Evolutionary conservation across 2,888 invertebrate species (phyloP).

Genomic region (Lasioglossum morio): DNA sequence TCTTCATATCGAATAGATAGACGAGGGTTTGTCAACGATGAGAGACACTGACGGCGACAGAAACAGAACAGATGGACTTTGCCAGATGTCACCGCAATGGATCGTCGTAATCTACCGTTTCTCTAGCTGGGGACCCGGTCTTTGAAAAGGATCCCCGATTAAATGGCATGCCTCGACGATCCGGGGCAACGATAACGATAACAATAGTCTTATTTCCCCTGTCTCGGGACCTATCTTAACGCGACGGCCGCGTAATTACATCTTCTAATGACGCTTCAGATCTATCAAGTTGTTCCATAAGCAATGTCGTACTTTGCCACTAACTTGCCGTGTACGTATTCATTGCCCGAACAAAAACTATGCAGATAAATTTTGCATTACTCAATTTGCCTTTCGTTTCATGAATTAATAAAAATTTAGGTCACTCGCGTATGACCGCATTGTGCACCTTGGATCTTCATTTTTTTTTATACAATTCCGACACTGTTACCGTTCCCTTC

Average conservation of each 20-base stretch:
- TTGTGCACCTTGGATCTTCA: no score
- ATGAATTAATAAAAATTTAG: background rate
- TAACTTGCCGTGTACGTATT: background rate
- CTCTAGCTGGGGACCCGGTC: slow-evolving; percentile 33
- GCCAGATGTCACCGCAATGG: slow-evolving; percentile 60
- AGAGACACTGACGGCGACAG: slow-evolving; percentile 62
- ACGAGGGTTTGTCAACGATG: slow-evolving; percentile 49
- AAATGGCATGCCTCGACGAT: slow-evolving; percentile 27
- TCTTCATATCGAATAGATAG: slow-evolving; percentile 44
- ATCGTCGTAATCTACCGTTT: slow-evolving; percentile 53
- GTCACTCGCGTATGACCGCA: background rate
- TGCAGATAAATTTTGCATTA: background rate
- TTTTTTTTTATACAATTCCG: no score
- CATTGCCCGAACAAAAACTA: background rate
- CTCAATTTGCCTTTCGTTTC: background rate
- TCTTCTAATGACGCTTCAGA: background rate
- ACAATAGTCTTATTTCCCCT: slow-evolving; percentile 28
- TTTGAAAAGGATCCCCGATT: slow-evolving; percentile 40
- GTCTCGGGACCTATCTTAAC: background rate
- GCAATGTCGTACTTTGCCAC: background rate
- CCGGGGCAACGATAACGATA: slow-evolving; percentile 30
- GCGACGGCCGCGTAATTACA: slow-evolving; percentile 14
- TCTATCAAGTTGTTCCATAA: background rate
- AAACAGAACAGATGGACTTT: slow-evolving; percentile 63
- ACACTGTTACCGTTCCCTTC: no score